These are phyloP conservation scores for Arvicanthis niloticus DNA, from an alignment of 2,113 vertebrate genomes.

Conservation along the genomic window DNA sequence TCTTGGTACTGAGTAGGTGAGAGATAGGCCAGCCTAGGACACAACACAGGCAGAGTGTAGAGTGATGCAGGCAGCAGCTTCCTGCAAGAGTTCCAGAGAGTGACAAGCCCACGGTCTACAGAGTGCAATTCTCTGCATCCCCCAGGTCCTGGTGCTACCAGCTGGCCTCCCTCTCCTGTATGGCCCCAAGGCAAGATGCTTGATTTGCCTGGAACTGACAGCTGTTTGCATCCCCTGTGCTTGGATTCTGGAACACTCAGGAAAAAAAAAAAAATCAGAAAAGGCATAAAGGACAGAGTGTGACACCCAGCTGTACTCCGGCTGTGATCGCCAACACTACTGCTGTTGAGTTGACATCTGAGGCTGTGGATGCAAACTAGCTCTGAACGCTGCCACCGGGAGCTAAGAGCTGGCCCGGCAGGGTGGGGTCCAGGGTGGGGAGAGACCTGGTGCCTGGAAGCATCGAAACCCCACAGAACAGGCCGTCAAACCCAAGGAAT, in stretches of 20 bases:
- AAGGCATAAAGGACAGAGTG: not conserved
- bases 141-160: not conserved
- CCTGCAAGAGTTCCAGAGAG: not conserved
- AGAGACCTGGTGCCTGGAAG: not conserved
- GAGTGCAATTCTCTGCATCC: not conserved
- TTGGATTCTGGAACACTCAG: not conserved
- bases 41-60: not conserved
- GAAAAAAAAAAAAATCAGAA: not conserved
- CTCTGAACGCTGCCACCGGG: not conserved
- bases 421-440: not conserved
- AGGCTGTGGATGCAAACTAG: not conserved
- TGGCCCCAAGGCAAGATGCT: not conserved
- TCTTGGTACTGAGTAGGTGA: not conserved
- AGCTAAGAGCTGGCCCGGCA: not conserved
- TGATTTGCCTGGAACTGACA: not conserved
- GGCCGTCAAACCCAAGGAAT: not conserved
- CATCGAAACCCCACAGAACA: not conserved
- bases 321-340: conserved; percentile 4
- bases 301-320: not conserved
- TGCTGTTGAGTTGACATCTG: conserved; percentile 8
- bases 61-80: not conserved
- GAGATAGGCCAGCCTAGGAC: not conserved
- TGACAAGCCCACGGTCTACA: not conserved
- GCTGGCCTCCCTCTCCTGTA: not conserved
- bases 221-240: not conserved